Percentiles rank a stretch among this genome's conserved stretches.
These are phyloP conservation scores for Aurelia sp. DNA, from an alignment of 30 jellyfish, hydroid and myxozoan species.

Conservation along the genomic window DNA sequence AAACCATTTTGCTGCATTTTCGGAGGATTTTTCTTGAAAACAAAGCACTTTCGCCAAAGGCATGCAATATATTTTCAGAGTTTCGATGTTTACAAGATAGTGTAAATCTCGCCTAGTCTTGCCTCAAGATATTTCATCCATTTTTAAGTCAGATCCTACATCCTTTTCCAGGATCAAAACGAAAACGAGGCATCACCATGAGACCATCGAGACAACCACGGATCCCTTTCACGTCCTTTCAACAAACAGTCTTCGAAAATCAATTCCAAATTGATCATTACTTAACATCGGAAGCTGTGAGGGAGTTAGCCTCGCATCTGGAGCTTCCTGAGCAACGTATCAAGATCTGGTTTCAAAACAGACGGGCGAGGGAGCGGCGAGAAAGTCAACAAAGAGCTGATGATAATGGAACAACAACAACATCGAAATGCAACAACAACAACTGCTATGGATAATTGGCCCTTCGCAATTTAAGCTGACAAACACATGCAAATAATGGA, in stretches of 20 bases:
- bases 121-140: too few species aligned
- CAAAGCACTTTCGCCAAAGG: too few species aligned
- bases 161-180: conserved; percentile 59
- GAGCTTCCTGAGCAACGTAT: conserved; percentile 79
- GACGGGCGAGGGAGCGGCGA: conserved; percentile 89
- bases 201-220: conserved; percentile 89
- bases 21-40: too few species aligned
- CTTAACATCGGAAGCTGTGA: conserved; percentile 59
- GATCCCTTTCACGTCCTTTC: conserved; percentile 82
- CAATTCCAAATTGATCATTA: conserved; percentile 72
- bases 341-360: conserved; percentile 90
- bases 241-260: conserved; percentile 76
- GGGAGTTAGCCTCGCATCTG: conserved; percentile 58
- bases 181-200: conserved; percentile 46
- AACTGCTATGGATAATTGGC: too few species aligned
- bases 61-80: too few species aligned
- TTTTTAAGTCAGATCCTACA: too few species aligned
- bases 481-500: too few species aligned
- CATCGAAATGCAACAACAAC: too few species aligned
- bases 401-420: background rate
- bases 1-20: too few species aligned
- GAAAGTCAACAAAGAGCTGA: conserved; percentile 58
- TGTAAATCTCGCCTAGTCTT: too few species aligned
- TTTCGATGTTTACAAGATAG: too few species aligned
- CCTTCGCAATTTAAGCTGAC: too few species aligned